These are phyloP conservation scores for Balanococcus diminutus DNA, from an alignment of 2,888 invertebrate species.

Conservation along the genomic window DNA sequence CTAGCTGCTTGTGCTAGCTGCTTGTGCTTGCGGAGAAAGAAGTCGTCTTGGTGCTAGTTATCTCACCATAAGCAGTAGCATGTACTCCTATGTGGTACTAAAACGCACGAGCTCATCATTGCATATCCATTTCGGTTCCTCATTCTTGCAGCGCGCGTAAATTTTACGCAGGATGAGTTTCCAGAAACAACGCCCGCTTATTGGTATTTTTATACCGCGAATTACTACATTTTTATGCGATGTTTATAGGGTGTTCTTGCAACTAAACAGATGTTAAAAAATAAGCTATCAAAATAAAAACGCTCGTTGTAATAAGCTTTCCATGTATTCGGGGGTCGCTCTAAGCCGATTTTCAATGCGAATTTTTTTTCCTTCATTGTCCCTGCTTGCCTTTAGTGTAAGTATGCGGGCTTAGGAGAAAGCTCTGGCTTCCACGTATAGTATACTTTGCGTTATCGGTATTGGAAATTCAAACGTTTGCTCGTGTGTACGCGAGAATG, in stretches of 20 bases:
- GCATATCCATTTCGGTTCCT: conserved; percentile 35
- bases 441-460: too few relatives aligned
- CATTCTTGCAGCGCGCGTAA: conserved; percentile 24
- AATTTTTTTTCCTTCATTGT: background rate
- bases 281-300: conserved; percentile 29
- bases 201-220: conserved; percentile 20
- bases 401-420: background rate
- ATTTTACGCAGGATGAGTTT: conserved; percentile 38
- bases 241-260: conserved; percentile 34
- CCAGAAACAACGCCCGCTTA: background rate
- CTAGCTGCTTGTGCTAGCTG: too few relatives aligned
- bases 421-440: background rate
- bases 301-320: conserved; percentile 20
- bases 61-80: background rate
- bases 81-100: too few relatives aligned
- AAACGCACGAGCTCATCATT: conserved; percentile 2
- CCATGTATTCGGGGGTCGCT: conserved; percentile 25
- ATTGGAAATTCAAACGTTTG: too few relatives aligned
- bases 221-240: conserved; percentile 38
- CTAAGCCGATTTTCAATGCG: background rate
- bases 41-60: conserved; percentile 2
- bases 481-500: too few relatives aligned
- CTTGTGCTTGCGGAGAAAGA: background rate
- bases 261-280: conserved; percentile 38
- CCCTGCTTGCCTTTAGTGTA: background rate